These are phyloP conservation scores for Apostichopus parvimensis DNA, from an alignment of 35 echinoderm and acorn worm species.

Conservation along the genomic window DNA sequence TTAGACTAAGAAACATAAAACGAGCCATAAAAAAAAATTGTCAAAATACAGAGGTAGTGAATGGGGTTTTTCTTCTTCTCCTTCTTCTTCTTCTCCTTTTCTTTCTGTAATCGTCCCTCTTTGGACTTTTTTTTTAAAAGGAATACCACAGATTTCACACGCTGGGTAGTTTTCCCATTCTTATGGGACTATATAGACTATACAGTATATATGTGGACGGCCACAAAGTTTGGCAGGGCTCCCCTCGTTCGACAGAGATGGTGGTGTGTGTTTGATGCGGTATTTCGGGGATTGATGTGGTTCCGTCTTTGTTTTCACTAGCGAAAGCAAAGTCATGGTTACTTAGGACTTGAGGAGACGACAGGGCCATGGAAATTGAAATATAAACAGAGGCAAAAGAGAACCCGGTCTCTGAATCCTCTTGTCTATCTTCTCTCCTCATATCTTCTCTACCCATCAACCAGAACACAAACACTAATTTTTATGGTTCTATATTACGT, in stretches of 20 bases:
- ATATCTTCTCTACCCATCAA: background rate
- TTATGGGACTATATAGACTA: background rate
- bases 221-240: slow-evolving; percentile 22
- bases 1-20: slow-evolving; percentile 44
- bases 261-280: background rate
- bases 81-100: background rate
- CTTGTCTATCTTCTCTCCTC: too few relatives aligned
- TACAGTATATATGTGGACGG: slow-evolving; percentile 16
- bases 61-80: background rate
- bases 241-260: too few relatives aligned
- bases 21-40: slow-evolving; percentile 2
- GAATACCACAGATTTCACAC: slow-evolving; percentile 25
- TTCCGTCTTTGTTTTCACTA: slow-evolving; percentile 1
- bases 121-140: background rate
- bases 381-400: slow-evolving; percentile 16
- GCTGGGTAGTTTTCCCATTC: background rate
- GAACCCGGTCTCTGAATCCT: background rate
- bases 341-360: slow-evolving; percentile 27
- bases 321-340: slow-evolving; percentile 32
- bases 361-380: background rate
- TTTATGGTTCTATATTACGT: background rate
- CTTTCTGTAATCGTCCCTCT: background rate
- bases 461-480: background rate
- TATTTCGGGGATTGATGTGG: slow-evolving; percentile 20
- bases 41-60: slow-evolving; percentile 42